phyloP scores from a whole-genome alignment of 2,113 vertebrate genomes.

The Procavia capensis region DNA sequence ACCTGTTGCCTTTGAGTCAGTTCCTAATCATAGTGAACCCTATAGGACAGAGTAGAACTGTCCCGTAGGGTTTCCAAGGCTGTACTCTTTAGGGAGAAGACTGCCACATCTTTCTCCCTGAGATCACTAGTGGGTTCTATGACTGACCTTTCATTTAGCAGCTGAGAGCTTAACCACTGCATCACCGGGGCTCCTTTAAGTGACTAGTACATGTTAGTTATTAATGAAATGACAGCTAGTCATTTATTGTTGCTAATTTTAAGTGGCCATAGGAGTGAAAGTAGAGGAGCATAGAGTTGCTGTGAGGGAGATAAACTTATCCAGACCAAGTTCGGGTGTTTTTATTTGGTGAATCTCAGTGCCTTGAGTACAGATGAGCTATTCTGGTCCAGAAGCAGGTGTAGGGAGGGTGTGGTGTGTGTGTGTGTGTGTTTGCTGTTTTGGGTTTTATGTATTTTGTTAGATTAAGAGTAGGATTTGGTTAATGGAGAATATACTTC shows the following conservation, averaged over 20 bases:
- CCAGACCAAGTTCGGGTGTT: slow-evolving; percentile 2
- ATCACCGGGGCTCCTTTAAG: neutral
- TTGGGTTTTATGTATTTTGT: slow-evolving; percentile 17
- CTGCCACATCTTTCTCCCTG: neutral
- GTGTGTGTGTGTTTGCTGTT: neutral
- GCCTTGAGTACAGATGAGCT: slow-evolving; percentile 15
- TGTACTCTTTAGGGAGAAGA: too few species aligned
- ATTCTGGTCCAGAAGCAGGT: neutral
- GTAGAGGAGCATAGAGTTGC: neutral
- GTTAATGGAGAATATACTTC: neutral
- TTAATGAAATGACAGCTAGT: neutral
- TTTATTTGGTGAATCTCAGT: neutral
- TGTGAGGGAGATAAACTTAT: neutral
- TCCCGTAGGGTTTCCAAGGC: too few species aligned
- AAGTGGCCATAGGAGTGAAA: neutral
- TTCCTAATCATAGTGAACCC: neutral
- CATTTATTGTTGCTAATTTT: slow-evolving; percentile 22
- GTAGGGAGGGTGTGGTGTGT: neutral
- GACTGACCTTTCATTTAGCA: neutral
- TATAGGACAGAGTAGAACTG: neutral
- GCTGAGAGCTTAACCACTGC: neutral
- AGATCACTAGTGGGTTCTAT: neutral
- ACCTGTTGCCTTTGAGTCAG: neutral
- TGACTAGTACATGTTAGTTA: neutral
- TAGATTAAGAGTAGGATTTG: slow-evolving; percentile 38